Evolutionary conservation across 2,797 vertebrate species (phyloP).

Genomic region (Staurois parvus): DNA sequence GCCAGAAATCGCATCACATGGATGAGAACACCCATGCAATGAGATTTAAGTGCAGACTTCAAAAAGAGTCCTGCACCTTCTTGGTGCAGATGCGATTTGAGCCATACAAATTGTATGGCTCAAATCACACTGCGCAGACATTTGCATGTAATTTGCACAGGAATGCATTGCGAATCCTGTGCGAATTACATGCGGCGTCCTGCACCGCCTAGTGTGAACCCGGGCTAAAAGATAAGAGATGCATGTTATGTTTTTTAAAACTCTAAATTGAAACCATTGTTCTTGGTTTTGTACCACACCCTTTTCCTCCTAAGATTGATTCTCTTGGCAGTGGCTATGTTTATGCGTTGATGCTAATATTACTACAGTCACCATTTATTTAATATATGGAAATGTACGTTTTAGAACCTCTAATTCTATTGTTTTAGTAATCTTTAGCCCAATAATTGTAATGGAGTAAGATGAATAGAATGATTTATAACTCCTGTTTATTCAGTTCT

Average conservation of each 20-base stretch:
- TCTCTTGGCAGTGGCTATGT: not conserved
- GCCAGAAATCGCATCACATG: too few species aligned
- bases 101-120: too few species aligned
- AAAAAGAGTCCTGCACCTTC: too few species aligned
- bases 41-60: too few species aligned
- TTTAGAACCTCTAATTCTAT: not conserved
- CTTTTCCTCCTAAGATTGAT: not conserved
- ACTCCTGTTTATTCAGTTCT: constrained; percentile 25
- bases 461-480: not conserved
- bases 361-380: not conserved
- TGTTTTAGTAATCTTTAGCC: not conserved
- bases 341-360: not conserved
- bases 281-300: not conserved
- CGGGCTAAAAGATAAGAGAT: not conserved
- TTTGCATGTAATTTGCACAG: too few species aligned
- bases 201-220: too few species aligned
- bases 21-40: too few species aligned
- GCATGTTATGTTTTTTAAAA: not conserved
- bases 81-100: too few species aligned
- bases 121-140: too few species aligned
- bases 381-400: not conserved
- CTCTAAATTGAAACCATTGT: not conserved
- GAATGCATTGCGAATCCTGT: too few species aligned
- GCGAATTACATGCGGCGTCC: too few species aligned
- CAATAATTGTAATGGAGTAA: not conserved